Evolutionary conservation across 2,888 invertebrate species (phyloP), one percentile per base, ranked within the genome.

Genomic region (Caenorhabditis doughertyi): DNA sequence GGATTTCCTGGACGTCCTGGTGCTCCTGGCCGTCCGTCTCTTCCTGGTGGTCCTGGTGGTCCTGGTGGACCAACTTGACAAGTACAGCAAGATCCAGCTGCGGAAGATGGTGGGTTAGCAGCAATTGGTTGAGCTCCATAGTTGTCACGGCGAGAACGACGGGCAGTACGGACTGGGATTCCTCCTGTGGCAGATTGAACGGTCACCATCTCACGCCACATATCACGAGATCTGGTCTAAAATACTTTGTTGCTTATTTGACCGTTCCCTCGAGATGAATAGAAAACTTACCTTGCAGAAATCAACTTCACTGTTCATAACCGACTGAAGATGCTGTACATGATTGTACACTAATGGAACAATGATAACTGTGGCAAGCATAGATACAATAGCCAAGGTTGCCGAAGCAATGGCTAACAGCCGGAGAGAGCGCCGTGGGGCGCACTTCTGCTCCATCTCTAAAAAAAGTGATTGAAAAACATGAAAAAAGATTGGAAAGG

Each of bases 221-320:
- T 90, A 67, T 92, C 92, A 29, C 92, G 89, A 18, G 90, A 89
- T 35, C 91, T 87, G 29, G 89, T 90, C 90, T 90, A 76, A 35
- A 71, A 39, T 60, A 5, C 7, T 1, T 5, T 8, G 3, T 60
- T 11, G 3, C 5, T n/a, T 21, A 21, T 35, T 2, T 32, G 32
- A 32, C 4, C 4, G 32, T 9, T 4, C 32, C 9, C 18, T 35
- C 13, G 39, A 60, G 53, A 58, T 35, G 39, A 39, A n/a, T n/a
- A n/a, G n/a, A n/a, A 29, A 9, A 39, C 68, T 55, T 55, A 90
- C 91, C 88, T 91, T 91, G 85, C 91, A 91, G 81, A 91, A 91
- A 68, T 92, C 91, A 32, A 92, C 91, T 77, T 92, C 92, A 60
- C 89, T 92, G 81, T 90, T 91, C 92, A 92, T 92, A 76, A 88